Evolutionary conservation across 1,140 invertebrate genomes (phyloP), one percentile per base, ranked within the genome.

Genomic region (Cherax destructor): DNA sequence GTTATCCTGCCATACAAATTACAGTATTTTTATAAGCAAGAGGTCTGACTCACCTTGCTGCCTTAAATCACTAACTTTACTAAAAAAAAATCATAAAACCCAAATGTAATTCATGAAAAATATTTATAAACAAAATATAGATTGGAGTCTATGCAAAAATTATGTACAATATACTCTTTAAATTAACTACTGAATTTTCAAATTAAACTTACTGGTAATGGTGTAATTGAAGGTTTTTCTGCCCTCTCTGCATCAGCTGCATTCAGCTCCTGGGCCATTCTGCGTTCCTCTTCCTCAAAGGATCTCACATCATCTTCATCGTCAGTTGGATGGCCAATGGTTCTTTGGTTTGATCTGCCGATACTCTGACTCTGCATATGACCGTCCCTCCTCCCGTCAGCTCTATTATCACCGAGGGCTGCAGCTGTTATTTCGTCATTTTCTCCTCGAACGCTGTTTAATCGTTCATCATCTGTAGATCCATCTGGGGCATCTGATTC

Each of bases 201-300:
- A 65, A 65, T 21, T 21, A 74, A 74, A 74, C 69, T 74, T 56
- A 88, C 86, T 80, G 77, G 77, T 78, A 90, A 50, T 84, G 65
- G 56, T 76, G 69, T 18, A 41, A 50, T 74, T 74, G 84, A 56
- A 88, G 65, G 80, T 52, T 87, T 79, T 72, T 86, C 86, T 83
- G 84, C 52, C 76, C 76, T 83, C 52, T 76, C 47, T 56, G 50
- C n/a, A 30, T 86, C 69, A 65, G 65, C 49, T 85, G 59, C 76
- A 76, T 59, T 74, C 47, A 65, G 6, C 49, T 87, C 95, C 90
- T 95, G 95, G 78, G 95, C 94, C 93, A 95, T 95, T 91, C 94
- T 93, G 91, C 94, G 94, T 88, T 95, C 95, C 72, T 95, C 95
- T 61, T 94, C 93, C 93, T 95, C 95, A 93, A 95, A 95, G 93